A percentile compares a stretch with the other conserved stretches of the same genome.
Conservation (phyloP, 2,113 vertebrate species). For the Antennarius striatus region DNA sequence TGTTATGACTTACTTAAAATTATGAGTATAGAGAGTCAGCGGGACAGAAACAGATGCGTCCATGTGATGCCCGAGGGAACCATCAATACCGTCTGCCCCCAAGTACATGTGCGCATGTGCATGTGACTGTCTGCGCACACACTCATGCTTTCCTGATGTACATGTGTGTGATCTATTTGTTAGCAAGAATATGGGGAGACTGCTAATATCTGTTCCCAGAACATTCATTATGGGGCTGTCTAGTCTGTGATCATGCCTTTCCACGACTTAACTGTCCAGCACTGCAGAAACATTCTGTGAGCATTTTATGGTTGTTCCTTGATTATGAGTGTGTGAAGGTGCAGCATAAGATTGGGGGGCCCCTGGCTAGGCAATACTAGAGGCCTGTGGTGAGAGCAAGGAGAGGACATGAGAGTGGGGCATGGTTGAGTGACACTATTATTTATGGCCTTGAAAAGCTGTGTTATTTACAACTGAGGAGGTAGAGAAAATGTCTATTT, state of each 20-base stretch:
- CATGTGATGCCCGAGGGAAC: slow-evolving; percentile 71
- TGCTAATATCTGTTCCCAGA: slow-evolving; percentile 60
- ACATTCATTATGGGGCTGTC: slow-evolving; percentile 55
- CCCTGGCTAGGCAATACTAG: slow-evolving; percentile 47
- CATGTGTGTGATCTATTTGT: slow-evolving; percentile 52
- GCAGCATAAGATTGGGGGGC: slow-evolving; percentile 51
- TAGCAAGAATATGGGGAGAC: slow-evolving; percentile 45
- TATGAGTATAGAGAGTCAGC: slow-evolving; percentile 72
- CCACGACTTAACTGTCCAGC: slow-evolving; percentile 53
- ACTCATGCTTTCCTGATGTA: slow-evolving; percentile 45
- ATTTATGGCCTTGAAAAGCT: slow-evolving; percentile 65
- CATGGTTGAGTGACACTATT: slow-evolving; percentile 73
- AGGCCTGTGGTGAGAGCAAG: slow-evolving; percentile 72
- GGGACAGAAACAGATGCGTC: slow-evolving; percentile 79
- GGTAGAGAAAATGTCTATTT: slow-evolving; percentile 64
- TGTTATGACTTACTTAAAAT: slow-evolving; percentile 82
- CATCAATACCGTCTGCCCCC: slow-evolving; percentile 70
- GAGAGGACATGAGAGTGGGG: slow-evolving; percentile 74
- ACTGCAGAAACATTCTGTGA: slow-evolving; percentile 63
- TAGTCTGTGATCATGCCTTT: slow-evolving; percentile 66
- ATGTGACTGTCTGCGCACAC: slow-evolving; percentile 20
- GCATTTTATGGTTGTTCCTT: slow-evolving; percentile 59
- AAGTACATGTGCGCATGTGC: slow-evolving; percentile 48
- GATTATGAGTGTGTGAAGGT: slow-evolving; percentile 71
- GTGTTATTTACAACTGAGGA: slow-evolving; percentile 71